A percentile compares a stretch with the other conserved stretches of the same genome.
These are phyloP conservation scores for Hapalemur alaotrensis DNA, from an alignment of 2,797 vertebrate species.

Conservation along the genomic window DNA sequence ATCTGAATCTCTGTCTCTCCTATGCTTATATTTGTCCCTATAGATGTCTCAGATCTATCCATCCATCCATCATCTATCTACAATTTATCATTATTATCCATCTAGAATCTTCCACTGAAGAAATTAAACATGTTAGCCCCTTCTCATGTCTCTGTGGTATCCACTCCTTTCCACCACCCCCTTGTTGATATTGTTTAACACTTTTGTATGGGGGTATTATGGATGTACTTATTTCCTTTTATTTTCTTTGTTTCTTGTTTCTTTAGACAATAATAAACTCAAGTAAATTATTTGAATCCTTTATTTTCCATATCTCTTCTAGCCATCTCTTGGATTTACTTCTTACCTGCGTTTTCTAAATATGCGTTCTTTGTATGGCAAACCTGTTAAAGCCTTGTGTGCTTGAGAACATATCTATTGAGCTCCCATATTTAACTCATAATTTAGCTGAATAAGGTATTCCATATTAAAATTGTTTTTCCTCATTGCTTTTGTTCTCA, in stretches of 20 bases:
- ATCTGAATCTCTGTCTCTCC: neutral
- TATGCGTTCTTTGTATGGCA: neutral
- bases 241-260: neutral
- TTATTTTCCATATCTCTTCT: neutral
- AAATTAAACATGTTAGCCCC: neutral
- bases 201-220: neutral
- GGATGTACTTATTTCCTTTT: neutral
- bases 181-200: neutral
- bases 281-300: neutral
- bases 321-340: neutral
- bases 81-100: neutral
- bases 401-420: neutral
- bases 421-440: neutral
- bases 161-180: neutral
- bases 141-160: neutral
- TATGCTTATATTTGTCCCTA: neutral
- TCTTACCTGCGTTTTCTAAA: conserved; percentile 1
- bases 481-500: neutral
- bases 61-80: neutral
- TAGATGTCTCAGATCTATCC: neutral
- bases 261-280: neutral
- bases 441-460: neutral
- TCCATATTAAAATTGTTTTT: neutral
- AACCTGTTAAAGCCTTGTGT: neutral
- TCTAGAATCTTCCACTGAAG: neutral